Evolutionary conservation across 2,888 invertebrate genomes (phyloP), one percentile per base, ranked within the genome.

Genomic region (Amphipyra berbera): DNA sequence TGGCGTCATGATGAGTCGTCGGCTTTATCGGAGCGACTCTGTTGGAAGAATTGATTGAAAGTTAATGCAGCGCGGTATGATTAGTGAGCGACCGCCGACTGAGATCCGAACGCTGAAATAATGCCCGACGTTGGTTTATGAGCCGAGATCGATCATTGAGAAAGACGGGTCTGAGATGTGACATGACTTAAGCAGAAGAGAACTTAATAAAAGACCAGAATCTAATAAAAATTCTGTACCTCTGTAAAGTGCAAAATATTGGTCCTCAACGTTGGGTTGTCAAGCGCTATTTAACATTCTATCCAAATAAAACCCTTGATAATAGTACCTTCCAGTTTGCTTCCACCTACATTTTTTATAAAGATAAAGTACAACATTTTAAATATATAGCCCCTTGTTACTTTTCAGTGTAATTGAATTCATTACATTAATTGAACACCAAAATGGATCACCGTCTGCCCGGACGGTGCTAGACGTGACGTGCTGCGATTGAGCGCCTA

Each of bases 11-110:
- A 71, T 73, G 68, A 75, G 61, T 61, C 65, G 59, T 21, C 48
- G 60, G 46, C 61, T 59, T 68, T 76, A 76, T 76, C 71, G 65
- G 71, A 68, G 9, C 72, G 68, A 81, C 62, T 78, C 72, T 73
- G 49, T 54, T 62, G 73, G 75, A 77, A 81, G 76, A 78, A 79
- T 82, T 81, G 79, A 83, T 82, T 83, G 77, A 77, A 76, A 76
- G 76, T 75, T 81, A 81, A 82, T 72, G 72, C 68, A 53, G 53
- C 59, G 60, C 56, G 65, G 54, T 47, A 50, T 71, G 68, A 77
- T 75, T 73, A 81, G 70, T 68, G 52, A 49, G 37, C 12, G 47
- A 13, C 45, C 47, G 52, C 9, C 57, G 38, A 14, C 52, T 10
- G 62, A 41, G 46, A 38, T 9, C 56, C 46, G 44, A 15, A 21